A percentile compares a stretch with the other conserved stretches of the same genome.
Evolutionary conservation across 2,113 vertebrate species (phyloP).

Genomic region (Pogona vitticeps): DNA sequence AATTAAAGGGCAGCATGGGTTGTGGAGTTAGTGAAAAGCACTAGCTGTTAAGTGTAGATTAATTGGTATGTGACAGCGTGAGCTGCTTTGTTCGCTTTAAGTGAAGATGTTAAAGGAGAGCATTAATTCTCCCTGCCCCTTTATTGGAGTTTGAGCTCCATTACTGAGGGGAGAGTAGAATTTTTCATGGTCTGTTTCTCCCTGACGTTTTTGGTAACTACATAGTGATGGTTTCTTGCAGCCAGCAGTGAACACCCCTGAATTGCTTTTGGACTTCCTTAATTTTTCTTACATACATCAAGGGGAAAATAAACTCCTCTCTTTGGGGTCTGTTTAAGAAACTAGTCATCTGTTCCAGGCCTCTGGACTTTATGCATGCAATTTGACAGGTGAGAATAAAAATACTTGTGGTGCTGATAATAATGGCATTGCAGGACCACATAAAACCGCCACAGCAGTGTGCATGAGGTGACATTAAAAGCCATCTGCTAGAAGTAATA

Average conservation of each 20-base stretch:
- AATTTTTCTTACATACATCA: conserved; percentile 20
- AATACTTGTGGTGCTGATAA: conserved; percentile 7
- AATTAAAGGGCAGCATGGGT: conserved; percentile 25
- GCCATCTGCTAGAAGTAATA: conserved; percentile 18
- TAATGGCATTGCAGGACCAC: conserved; percentile 5
- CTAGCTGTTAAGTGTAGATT: conserved; percentile 17
- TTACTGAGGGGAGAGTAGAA: background rate
- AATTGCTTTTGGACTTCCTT: conserved; percentile 26
- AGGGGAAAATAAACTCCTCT: conserved; percentile 24
- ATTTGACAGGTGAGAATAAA: conserved; percentile 31
- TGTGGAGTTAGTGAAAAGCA: conserved; percentile 29
- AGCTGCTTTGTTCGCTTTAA: conserved; percentile 1
- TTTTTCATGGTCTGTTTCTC: conserved; percentile 27
- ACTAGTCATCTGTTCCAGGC: conserved; percentile 28
- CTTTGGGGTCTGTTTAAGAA: conserved; percentile 13
- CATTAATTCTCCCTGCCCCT: conserved; percentile 20
- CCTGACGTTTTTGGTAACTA: conserved; percentile 23
- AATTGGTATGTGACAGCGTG: conserved; percentile 9
- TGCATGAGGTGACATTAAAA: conserved; percentile 23
- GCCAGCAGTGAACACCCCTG: conserved; percentile 3
- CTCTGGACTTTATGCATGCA: conserved; percentile 18
- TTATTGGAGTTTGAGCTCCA: conserved; percentile 6
- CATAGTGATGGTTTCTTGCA: background rate
- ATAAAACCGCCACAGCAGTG: background rate
- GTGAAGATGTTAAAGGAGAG: background rate